Conservation (phyloP, 2,888 invertebrate species). For the Pammene fasciana region DNA sequence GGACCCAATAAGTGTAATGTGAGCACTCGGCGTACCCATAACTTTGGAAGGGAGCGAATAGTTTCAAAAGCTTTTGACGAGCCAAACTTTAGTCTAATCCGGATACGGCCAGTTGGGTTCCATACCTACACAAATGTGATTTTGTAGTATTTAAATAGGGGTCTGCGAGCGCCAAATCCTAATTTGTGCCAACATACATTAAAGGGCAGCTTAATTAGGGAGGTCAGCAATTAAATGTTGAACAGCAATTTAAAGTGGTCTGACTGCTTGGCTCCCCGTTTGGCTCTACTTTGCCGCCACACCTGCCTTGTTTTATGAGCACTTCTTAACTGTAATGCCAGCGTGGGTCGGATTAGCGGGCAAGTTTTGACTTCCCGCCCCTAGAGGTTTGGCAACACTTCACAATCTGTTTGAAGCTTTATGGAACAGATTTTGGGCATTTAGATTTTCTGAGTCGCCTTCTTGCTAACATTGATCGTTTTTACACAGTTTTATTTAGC, state of each 20-base stretch:
- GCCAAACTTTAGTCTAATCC: conserved; percentile 22
- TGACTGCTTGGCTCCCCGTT: conserved; percentile 50
- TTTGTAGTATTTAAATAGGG: conserved; percentile 34
- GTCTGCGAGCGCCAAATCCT: conserved; percentile 42
- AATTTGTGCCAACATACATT: conserved; percentile 50
- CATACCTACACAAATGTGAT: conserved; percentile 2
- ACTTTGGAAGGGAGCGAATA: conserved; percentile 17
- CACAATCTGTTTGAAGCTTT: background rate
- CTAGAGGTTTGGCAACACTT: conserved; percentile 2
- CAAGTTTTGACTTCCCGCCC: conserved; percentile 11
- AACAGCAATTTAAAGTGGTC: conserved; percentile 52
- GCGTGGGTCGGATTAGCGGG: conserved; percentile 9
- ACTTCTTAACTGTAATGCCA: conserved; percentile 19
- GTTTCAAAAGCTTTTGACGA: conserved; percentile 30
- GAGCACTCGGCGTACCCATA: conserved; percentile 9
- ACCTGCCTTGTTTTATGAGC: conserved; percentile 29
- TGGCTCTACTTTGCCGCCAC: conserved; percentile 45
- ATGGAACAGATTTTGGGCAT: too few relatives aligned
- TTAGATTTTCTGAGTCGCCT: too few relatives aligned
- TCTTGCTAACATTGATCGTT: too few relatives aligned
- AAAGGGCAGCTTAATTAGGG: conserved; percentile 62
- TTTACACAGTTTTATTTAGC: too few relatives aligned
- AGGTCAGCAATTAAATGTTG: conserved; percentile 61
- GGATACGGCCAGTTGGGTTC: conserved; percentile 8
- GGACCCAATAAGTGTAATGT: conserved; percentile 11